Conservation (phyloP, 2,113 vertebrate species). For the Calidris pygmaea region DNA sequence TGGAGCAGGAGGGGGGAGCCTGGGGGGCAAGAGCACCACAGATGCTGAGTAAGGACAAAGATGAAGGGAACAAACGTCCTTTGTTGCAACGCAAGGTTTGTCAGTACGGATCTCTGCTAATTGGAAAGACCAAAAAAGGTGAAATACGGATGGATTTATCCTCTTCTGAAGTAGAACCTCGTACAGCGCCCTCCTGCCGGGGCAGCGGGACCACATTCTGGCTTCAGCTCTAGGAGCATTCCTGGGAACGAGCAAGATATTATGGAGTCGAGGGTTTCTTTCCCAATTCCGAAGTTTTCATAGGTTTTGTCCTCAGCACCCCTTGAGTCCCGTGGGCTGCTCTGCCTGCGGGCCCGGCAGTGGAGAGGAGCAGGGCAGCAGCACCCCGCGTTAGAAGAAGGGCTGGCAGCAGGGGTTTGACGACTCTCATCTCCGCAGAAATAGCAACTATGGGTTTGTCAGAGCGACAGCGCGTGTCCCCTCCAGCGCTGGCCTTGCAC, state of each 20-base stretch:
- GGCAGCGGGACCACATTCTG: not conserved
- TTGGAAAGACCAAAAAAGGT: not conserved
- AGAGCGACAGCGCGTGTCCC: not conserved
- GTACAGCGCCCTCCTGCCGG: rapidly evolving
- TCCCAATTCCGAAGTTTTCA: rapidly evolving
- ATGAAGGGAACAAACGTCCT: not conserved
- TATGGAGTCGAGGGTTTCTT: rapidly evolving
- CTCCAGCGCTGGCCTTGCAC: rapidly evolving
- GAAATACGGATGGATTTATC: not conserved
- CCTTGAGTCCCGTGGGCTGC: rapidly evolving
- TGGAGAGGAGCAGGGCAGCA: not conserved
- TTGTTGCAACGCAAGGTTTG: not conserved
- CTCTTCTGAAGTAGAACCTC: not conserved
- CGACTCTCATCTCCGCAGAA: rapidly evolving
- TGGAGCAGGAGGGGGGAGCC: not conserved
- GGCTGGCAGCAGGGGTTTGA: rapidly evolving
- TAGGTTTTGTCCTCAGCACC: rapidly evolving
- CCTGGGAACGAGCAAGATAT: not conserved
- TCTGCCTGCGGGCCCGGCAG: rapidly evolving
- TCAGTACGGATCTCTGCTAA: rapidly evolving
- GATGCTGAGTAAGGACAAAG: rapidly evolving
- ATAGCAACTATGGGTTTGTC: not conserved
- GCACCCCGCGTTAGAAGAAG: rapidly evolving
- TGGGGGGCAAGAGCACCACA: not conserved
- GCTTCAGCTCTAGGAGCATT: rapidly evolving